phyloP scores from a whole-genome alignment of 2,797 vertebrate species.

The Pseudocheirus occidentalis region DNA sequence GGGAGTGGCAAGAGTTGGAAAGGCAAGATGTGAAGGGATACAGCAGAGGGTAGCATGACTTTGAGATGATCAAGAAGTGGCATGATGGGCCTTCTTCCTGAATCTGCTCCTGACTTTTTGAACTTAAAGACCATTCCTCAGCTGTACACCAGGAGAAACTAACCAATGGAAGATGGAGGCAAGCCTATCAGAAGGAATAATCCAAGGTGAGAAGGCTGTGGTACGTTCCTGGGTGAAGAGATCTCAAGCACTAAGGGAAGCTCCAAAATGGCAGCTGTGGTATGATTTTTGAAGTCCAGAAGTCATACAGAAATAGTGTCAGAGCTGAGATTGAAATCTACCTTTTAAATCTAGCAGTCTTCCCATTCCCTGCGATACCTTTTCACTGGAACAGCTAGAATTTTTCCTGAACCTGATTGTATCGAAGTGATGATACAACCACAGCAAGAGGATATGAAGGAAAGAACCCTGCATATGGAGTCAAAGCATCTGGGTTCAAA shows the following conservation, averaged over 20 bases:
- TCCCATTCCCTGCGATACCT: not conserved
- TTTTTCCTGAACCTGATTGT: not conserved
- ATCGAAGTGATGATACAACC: not conserved
- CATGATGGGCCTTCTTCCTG: not conserved
- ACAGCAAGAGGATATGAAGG: not conserved
- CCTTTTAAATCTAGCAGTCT: not conserved
- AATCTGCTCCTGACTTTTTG: not conserved
- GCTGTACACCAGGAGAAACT: not conserved
- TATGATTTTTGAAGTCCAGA: not conserved
- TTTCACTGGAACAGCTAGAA: not conserved
- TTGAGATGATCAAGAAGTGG: not conserved
- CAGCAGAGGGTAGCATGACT: not conserved
- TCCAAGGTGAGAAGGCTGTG: not conserved
- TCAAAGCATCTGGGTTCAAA: not conserved
- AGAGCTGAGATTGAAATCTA: not conserved
- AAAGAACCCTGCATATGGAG: not conserved
- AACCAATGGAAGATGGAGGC: not conserved
- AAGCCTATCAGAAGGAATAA: not conserved
- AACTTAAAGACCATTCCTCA: not conserved
- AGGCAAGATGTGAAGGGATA: not conserved
- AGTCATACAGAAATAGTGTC: not conserved
- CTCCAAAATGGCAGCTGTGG: not conserved
- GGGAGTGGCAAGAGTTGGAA: not conserved
- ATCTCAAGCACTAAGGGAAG: not conserved
- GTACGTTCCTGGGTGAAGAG: not conserved